Evolutionary conservation across 2,888 invertebrate species (phyloP).

Genomic region (Drosophila suboccidentalis): DNA sequence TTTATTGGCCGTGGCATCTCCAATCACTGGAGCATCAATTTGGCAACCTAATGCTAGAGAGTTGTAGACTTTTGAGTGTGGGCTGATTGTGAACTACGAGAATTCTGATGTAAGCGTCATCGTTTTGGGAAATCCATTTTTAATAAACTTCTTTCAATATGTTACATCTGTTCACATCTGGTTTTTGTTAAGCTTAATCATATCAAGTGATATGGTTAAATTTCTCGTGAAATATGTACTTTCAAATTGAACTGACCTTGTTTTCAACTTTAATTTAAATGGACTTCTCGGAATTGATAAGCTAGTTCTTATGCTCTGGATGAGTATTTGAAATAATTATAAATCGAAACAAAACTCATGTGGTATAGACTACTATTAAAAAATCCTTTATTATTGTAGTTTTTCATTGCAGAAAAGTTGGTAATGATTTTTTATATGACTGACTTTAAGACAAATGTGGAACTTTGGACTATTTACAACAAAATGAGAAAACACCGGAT

Average conservation of each 20-base stretch:
- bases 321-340: background rate
- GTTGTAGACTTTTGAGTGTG: slow-evolving; percentile 22
- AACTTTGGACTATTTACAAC: too few relatives aligned
- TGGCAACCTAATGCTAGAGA: slow-evolving; percentile 8
- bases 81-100: slow-evolving; percentile 14
- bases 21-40: slow-evolving; percentile 25
- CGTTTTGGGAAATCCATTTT: slow-evolving; percentile 1
- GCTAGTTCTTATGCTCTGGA: background rate
- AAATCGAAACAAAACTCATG: too few relatives aligned
- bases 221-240: background rate
- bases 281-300: background rate
- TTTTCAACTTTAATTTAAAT: background rate
- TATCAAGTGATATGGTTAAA: background rate
- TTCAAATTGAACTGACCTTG: background rate
- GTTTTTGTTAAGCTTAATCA: slow-evolving; percentile 1
- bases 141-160: background rate
- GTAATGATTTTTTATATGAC: too few relatives aligned
- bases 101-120: slow-evolving; percentile 16
- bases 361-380: too few relatives aligned
- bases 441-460: too few relatives aligned
- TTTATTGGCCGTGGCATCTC: slow-evolving; percentile 40
- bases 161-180: slow-evolving; percentile 12
- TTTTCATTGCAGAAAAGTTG: too few relatives aligned
- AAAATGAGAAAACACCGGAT: too few relatives aligned
- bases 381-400: too few relatives aligned